Conservation (phyloP, 2,797 vertebrate species). For the Microchirus variegatus region DNA sequence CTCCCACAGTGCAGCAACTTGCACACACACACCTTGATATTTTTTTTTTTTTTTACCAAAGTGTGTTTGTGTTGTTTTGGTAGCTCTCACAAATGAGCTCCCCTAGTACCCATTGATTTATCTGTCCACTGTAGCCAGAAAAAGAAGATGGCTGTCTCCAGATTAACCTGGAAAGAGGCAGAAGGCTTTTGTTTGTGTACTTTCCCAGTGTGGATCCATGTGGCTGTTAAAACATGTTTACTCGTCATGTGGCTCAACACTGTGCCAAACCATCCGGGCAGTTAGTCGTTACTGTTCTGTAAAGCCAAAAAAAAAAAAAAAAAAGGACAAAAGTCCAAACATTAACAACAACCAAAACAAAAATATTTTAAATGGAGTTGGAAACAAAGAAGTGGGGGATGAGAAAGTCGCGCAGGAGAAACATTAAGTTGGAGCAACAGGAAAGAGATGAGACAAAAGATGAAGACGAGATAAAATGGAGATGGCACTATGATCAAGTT, state of each 20-base stretch:
- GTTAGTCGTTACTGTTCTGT: constrained; percentile 15
- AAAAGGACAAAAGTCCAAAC: not conserved
- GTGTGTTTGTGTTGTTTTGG: constrained; percentile 23
- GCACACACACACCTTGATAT: constrained; percentile 10
- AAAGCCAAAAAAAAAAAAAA: constrained; percentile 39
- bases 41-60: constrained; percentile 36
- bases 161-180: constrained; percentile 38
- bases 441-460: constrained; percentile 20
- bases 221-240: constrained; percentile 21
- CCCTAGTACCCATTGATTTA: constrained; percentile 33
- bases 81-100: constrained; percentile 21
- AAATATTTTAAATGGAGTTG: constrained; percentile 51
- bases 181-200: constrained; percentile 18
- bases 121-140: constrained; percentile 23
- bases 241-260: constrained; percentile 41
- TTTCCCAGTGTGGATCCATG: constrained; percentile 4
- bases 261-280: constrained; percentile 54
- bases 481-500: constrained; percentile 16
- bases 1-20: constrained; percentile 8
- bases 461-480: constrained; percentile 34
- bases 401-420: constrained; percentile 22
- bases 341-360: too few species aligned
- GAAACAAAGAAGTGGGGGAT: constrained; percentile 22
- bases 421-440: constrained; percentile 19
- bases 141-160: constrained; percentile 21